Evolutionary conservation across 2,113 vertebrate species (phyloP), one percentile per base, ranked within the genome.

Genomic region (Neolamprologus kungweensis): DNA sequence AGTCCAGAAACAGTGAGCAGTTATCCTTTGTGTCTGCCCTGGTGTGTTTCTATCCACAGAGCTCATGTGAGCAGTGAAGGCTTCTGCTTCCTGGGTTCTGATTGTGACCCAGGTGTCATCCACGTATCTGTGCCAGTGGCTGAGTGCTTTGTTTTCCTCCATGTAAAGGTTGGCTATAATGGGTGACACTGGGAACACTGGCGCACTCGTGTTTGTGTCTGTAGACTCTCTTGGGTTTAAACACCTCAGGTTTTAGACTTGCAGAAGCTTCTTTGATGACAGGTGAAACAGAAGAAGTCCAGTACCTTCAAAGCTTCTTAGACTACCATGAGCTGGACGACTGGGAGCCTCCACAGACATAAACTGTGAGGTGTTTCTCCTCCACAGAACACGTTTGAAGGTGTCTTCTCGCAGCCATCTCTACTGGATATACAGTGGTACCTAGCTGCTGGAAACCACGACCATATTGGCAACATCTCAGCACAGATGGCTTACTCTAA

Each of bases 401-500:
- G 31, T 1, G 93, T 96, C 6, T 96, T 95, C 84, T 94, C 84
- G 31, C 88, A 95, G 33, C 87, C 92, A 4, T 87, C 92, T 5
- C 81, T 96, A 42, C 81, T 87, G 42, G 14, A 63, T 4, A 80
- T 95, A 14, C 95, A 95, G 2, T 96, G 95, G 96, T 95, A 95
- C 88, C 83, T 96, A 45, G 14, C 95, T 11, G 95, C 89, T 53
- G 95, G 95, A 82, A 96, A 96, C 88, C 95, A 96, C 4, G 95
- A 96, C 88, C 95, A 96, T 75, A 73, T 63, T 23, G 90, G 95
- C 55, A 96, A 96, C 28, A 87, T 96, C 14, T 95, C 95, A 1
- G 95, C 95, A n/a, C 95, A 96, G 81, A 93, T 96, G 7, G 93
- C 91, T 14, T 96, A 96, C 83, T 96, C 95, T 11, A 37, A 80